Base-by-base conservation (phyloP, 2,113 vertebrate species). In the Murina feae region DNA sequence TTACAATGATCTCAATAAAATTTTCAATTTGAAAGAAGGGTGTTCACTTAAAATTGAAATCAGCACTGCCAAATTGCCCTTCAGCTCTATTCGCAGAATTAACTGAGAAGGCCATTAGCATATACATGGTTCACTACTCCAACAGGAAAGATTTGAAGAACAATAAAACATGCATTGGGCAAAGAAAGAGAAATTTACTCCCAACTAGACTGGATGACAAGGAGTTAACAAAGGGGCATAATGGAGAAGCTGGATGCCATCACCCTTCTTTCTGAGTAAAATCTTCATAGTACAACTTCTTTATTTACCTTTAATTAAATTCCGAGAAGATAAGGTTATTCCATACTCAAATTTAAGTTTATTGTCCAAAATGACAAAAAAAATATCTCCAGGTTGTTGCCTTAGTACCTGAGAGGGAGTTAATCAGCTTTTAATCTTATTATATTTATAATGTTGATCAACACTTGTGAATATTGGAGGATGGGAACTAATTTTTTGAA, bases 241-340 rank as follows among this genome's bases (percentile, higher is more conserved):
- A 4, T 51, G 51, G 55, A 13, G 79, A 72, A 88, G 42, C 65
- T 86, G 42, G 37, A 51, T 39, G 14, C 32, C 28, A 44, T 21
- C 13, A 5, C 47, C 28, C 12, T 76, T 35, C 53, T 23, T 37
- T 39, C 28, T 55, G 30, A 68, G 53, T 12, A 63, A 93, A 78
- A 63, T 76, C 71, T 76, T 71, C 69, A 68, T 5, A 71, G 69
- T 14, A 44, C 47, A 93, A 1, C 32, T 79, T 81, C 60, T 89
- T 82, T 80, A 76, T 85, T 93, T 85, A 78, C 71, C 87, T 92
- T 91, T 87, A 60, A 72, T 85, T 82, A 88, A 91, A 92, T 88
- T 88, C 55, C 68, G 74, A 78, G 55, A 76, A 90, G 85, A 49
- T 47, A 49, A 55, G 5, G 11, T 28, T 51, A 86, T 90, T 85